Percentiles rank a stretch among this genome's conserved stretches.
These are phyloP conservation scores for Perithous albicinctus DNA, from an alignment of 2,888 invertebrate genomes.

Conservation along the genomic window DNA sequence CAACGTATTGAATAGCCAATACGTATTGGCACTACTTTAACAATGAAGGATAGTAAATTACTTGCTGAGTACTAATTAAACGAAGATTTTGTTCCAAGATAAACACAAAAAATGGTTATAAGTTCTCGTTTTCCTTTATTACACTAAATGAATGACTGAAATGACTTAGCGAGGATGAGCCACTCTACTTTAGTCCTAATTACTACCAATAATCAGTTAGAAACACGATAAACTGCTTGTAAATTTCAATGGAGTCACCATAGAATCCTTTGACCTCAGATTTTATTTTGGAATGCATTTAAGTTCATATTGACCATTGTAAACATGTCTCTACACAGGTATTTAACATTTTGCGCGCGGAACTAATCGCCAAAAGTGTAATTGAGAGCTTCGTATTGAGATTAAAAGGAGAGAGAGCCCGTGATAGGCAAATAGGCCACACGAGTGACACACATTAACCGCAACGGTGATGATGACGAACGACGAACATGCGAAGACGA, in stretches of 20 bases:
- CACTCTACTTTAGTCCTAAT: too few species aligned
- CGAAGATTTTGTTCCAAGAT: too few species aligned
- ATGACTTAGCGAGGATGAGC: too few species aligned
- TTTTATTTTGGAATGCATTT: not conserved
- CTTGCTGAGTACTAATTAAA: too few species aligned
- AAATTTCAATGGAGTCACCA: not conserved
- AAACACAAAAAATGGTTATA: too few species aligned
- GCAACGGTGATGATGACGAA: constrained; percentile 26
- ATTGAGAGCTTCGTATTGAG: constrained; percentile 10
- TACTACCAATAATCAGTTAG: too few species aligned
- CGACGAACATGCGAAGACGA: constrained; percentile 29
- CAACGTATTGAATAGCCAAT: too few species aligned
- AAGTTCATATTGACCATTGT: not conserved
- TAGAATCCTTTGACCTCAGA: not conserved
- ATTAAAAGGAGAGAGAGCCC: constrained; percentile 12
- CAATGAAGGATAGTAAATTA: too few species aligned
- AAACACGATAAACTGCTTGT: too few species aligned
- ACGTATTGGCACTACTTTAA: too few species aligned
- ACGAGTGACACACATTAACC: constrained; percentile 39
- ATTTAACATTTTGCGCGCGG: not conserved
- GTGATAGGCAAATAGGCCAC: constrained; percentile 1
- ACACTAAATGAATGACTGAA: too few species aligned
- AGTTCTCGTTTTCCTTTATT: too few species aligned
- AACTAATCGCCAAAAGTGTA: not conserved
- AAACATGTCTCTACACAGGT: not conserved